Conservation (phyloP, 2,888 invertebrate genomes). For the Eretmocerus hayati region DNA sequence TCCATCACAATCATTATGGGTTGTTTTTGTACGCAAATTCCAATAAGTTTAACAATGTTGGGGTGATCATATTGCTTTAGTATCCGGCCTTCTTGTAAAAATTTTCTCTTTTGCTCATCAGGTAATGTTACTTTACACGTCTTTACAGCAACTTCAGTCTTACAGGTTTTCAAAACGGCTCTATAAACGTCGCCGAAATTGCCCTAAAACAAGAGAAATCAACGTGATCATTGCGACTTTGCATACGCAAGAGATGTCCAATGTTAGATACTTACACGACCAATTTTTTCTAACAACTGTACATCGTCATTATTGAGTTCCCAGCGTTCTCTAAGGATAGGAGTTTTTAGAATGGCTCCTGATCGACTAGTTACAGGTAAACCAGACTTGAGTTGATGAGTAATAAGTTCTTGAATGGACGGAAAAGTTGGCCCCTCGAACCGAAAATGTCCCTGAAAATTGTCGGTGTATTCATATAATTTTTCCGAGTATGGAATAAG, state of each 20-base stretch:
- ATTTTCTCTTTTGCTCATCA: conserved; percentile 89
- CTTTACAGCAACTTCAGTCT: conserved; percentile 89
- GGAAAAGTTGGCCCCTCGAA: conserved; percentile 93
- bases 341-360: conserved; percentile 78
- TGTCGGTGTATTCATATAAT: neutral
- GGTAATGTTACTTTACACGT: conserved; percentile 90
- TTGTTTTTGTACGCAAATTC: conserved; percentile 95
- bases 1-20: conserved; percentile 99
- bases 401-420: conserved; percentile 84
- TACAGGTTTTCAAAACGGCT: conserved; percentile 74
- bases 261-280: conserved; percentile 61
- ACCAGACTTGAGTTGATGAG: conserved; percentile 80
- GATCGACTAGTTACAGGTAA: conserved; percentile 87
- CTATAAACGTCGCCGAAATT: conserved; percentile 97
- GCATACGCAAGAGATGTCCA: neutral
- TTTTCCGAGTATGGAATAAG: too few species aligned
- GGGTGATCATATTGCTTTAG: conserved; percentile 95
- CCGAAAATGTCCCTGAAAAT: conserved; percentile 73
- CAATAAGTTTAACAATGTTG: conserved; percentile 91
- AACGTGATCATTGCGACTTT: neutral
- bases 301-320: conserved; percentile 95
- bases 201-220: conserved; percentile 57
- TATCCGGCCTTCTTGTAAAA: conserved; percentile 90
- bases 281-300: conserved; percentile 84
- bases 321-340: conserved; percentile 87